Evolutionary conservation across 2,797 vertebrate genomes (phyloP).

Genomic region (Anabacerthia variegaticeps): DNA sequence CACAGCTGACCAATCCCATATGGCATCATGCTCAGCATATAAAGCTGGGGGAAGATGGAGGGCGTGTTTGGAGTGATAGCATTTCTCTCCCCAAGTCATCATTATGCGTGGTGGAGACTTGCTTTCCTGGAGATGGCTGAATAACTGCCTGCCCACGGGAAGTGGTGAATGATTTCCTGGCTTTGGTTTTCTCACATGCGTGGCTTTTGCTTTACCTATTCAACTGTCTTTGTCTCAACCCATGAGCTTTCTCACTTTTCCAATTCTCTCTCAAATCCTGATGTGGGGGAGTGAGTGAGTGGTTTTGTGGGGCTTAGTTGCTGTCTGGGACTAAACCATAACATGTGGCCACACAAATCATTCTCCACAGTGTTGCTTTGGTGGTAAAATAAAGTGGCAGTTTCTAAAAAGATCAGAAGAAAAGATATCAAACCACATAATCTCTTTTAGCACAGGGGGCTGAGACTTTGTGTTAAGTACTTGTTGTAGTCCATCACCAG

Average conservation of each 20-base stretch:
- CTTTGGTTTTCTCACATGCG: background rate
- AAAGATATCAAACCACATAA: background rate
- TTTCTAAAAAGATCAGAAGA: background rate
- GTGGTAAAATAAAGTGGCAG: background rate
- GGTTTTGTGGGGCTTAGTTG: background rate
- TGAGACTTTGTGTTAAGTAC: background rate
- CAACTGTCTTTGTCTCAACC: background rate
- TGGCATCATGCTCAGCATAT: too few relatives aligned
- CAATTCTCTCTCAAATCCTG: background rate
- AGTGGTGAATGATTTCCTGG: background rate
- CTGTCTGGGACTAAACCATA: background rate
- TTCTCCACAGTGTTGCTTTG: background rate
- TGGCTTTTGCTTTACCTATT: background rate
- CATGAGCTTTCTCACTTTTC: background rate
- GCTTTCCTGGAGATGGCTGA: background rate
- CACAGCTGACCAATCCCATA: background rate
- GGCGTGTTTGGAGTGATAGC: background rate
- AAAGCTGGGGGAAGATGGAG: background rate
- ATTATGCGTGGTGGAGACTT: background rate
- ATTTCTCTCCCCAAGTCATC: background rate
- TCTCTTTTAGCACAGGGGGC: background rate
- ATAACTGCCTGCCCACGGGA: background rate
- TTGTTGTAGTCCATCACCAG: background rate
- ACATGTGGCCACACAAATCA: background rate
- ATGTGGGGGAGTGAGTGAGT: fast-evolving